Evolutionary conservation across 2,888 invertebrate genomes (phyloP), one percentile per base, ranked within the genome.

Genomic region (Mayetiola destructor): DNA sequence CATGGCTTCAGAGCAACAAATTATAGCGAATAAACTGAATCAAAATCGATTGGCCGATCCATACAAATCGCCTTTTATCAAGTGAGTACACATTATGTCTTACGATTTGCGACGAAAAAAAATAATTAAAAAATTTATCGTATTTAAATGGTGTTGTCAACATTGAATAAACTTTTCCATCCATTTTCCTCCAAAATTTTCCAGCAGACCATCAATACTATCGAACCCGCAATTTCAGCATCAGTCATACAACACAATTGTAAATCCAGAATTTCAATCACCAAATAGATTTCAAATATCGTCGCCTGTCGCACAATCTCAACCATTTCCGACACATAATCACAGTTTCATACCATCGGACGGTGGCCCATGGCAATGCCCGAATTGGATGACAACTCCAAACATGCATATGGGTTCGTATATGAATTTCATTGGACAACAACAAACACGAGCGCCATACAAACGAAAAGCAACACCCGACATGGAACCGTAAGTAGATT

Each of bases 361-460:
- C 18, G 53, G 53, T 29, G 32, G 16, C 2, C 53, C 53, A 18
- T 53, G 53, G 53, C 29, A 53, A 20, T 53, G 53, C 10, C 53
- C 53, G 1, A 18, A 53, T 10, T 53, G 53, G 53, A 53, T 53
- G 53, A n/a, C 29, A 9, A 29, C 29, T 53, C 30, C 27, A 53
- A 48, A 27, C 6, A 48, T 48, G 14, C 48, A 48, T 27, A 29
- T 30, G 1, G 53, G 53, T 18, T 32, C 30, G 10, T 48, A 48
- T 16, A 53, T 53, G 53, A 20, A 18, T 32, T 53, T 53, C 12
- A 53, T 30, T 53, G 48, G 27, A n/a, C 48, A 27, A 48, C 42
- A 21, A 18, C 29, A 27, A 9, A 10, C 8, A n/a, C 53, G 32
- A 6, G 16, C 30, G 18, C 53, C 32, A 32, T 32, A 30, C 12